phyloP scores from a whole-genome alignment of 2,113 vertebrate species.

The Cyprinodon tularosa region DNA sequence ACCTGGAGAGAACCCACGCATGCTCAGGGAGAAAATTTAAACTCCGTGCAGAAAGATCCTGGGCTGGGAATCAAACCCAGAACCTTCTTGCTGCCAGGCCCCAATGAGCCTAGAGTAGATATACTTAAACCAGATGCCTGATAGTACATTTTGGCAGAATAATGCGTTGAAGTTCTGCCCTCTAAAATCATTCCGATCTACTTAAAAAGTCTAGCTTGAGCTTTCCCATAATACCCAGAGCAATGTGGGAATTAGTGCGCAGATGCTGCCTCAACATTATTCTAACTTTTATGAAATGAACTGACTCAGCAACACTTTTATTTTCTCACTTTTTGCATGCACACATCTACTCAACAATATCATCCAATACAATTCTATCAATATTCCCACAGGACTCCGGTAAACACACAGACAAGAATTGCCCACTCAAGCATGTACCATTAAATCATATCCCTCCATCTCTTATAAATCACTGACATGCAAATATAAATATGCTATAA shows the following conservation, averaged over 20 bases:
- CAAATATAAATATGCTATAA: constrained; percentile 46
- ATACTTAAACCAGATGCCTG: background rate
- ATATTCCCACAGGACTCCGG: constrained; percentile 62
- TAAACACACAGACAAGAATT: constrained; percentile 62
- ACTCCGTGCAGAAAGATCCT: no score
- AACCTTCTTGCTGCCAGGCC: background rate
- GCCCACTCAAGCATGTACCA: constrained; percentile 49
- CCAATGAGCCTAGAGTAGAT: background rate
- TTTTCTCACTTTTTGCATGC: constrained; percentile 42
- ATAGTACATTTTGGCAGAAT: constrained; percentile 17
- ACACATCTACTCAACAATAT: constrained; percentile 17
- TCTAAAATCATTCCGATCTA: constrained; percentile 10
- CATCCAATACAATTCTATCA: constrained; percentile 65
- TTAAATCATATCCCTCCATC: constrained; percentile 64
- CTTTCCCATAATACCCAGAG: constrained; percentile 12
- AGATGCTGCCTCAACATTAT: constrained; percentile 35
- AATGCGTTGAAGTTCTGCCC: background rate
- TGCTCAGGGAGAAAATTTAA: no score
- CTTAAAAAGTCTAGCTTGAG: background rate
- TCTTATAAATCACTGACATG: constrained; percentile 68
- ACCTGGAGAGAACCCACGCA: no score
- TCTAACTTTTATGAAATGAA: constrained; percentile 64
- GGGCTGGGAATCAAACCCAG: no score
- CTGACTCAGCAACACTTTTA: constrained; percentile 54
- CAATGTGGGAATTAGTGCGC: constrained; percentile 28